Evolutionary conservation across 1,140 invertebrate species (phyloP), one percentile per base, ranked within the genome.

Genomic region (Teleopsis dalmanni): DNA sequence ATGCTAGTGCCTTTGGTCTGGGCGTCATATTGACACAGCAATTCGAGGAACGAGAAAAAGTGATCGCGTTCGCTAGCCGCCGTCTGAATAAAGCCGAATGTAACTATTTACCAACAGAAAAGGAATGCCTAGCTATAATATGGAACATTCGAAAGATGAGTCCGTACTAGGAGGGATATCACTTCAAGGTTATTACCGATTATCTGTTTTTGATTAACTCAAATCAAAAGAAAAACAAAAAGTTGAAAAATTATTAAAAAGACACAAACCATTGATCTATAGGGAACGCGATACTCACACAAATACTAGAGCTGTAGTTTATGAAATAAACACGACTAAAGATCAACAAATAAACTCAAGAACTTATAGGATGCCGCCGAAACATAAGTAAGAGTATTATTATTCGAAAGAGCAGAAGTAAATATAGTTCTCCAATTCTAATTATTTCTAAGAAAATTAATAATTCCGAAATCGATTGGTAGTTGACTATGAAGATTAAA

Each of bases 341-440:
- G 19, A 45, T 19, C 58, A 21, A n/a, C 59, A 62, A 26, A 57
- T 66, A 22, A 34, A 35, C 33, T 36, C 59, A 4, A 68, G 65
- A 58, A 50, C 53, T 11, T 71, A 71, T 54, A 41, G 62, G 22
- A 62, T 58, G 33, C 63, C 68, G 7, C 45, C 64, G 53, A 45
- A 62, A 18, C 67, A 72, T 42, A 55, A 71, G 55, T 33, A 62
- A 26, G 70, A 74, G 60, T 53, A 73, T 2, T n/a, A 71, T 73
- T 11, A 73, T 74, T 46, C 35, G 51, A 40, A 53, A 55, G 22
- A 66, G 59, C n/a, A 48, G 47, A 25, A 64, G 58, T 25, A 60
- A 59, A 8, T 73, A 61, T 53, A 60, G 54, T 23, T 29, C 27
- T 25, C 49, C 43, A 3, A 22, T 51, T 14, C 40, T 33, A 36